Base-by-base conservation (phyloP, 1,140 invertebrate species). In the Oryzaephilus surinamensis region DNA sequence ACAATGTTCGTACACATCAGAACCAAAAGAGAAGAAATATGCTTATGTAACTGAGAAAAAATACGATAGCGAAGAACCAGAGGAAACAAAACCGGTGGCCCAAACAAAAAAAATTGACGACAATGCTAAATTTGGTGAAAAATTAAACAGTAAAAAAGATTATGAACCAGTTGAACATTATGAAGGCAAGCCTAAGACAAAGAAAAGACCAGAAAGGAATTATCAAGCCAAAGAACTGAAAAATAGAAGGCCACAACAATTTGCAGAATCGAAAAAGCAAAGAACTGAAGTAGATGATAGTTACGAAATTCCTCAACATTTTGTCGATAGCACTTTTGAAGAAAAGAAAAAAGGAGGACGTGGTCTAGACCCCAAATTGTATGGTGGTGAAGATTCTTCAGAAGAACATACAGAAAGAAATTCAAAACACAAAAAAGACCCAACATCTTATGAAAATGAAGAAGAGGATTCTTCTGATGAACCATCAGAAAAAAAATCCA, bases 21-120 rank as follows among this genome's bases (percentile, higher is more conserved):
- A 75, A 45, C 79, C 80, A 0, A 73, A 76, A 46, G 76, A 77
- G 38, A 77, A 81, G 46, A 67, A 77, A 46, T 82, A 81, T 54
- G 75, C 78, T 30, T 80, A 73, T 52, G 71, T 71, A 3, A 71
- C 67, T 40, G 68, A 74, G 57, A 66, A 63, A 46, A 74, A 73
- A 51, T 73, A 66, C 43, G 65, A 73, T 29, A 71, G 70, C 40
- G 43, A 70, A 13, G 37, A 29, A 23, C 38, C 29, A 7, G 43
- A 37, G 23, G 28, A 45, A 33, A 30, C 12, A 17, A 40, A 37
- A 17, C 14, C 19, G 21, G 36, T 26, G 17, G 27, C 26, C 8
- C 33, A 50, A 33, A 24, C 11, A 6, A 33, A 45, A 23, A 18
- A 43, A 31, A 14, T 27, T 6, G 34, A 36, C 23, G 21, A 36